Evolutionary conservation across 2,797 vertebrate species (phyloP), one percentile per base, ranked within the genome.

Genomic region (Channa striata): DNA sequence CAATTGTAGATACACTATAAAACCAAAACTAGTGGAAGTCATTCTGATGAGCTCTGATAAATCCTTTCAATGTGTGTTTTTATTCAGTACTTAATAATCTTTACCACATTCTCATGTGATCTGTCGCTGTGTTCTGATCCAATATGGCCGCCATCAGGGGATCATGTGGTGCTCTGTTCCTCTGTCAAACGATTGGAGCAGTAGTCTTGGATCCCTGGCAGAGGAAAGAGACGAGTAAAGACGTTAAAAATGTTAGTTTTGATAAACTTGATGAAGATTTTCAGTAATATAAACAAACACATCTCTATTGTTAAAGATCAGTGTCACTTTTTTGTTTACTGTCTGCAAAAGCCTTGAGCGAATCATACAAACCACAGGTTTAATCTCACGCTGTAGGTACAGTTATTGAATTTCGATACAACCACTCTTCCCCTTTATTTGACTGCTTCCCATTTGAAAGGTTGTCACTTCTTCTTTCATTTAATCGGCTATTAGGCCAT

Each of bases 131-230:
- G 56, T 11, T 61, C 14, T 25, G 21, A 11, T 73, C 46, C 51
- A 36, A 33, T 0, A 51, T 33, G 67, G 59, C 39, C 3, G 8
- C 36, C 47, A 5, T 57, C 5, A 33, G 19, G n/a, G 34, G 11
- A 11, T 91, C 80, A 91, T 49, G 11, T 75, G 40, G 60, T 10
- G 25, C 67, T 88, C 30, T 77, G 82, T 57, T 85, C 70, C 43
- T 85, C 80, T 6, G 19, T 82, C 43, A 2, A 56, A 9, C 62
- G 74, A 75, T 83, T 92, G 50, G 78, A 85, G 54, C 93, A 95
- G 80, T 93, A 94, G 50, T 93, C 87, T 79, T 78, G 75, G 74
- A 95, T 65, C 74, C 89, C 94, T 94, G 87, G 54, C 0, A 23
- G 65, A 72, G 57, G 6, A 67, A 12, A 65, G 21, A 57, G 1